Conservation (phyloP, 2,888 invertebrate species). For the Hypena proboscidalis region DNA sequence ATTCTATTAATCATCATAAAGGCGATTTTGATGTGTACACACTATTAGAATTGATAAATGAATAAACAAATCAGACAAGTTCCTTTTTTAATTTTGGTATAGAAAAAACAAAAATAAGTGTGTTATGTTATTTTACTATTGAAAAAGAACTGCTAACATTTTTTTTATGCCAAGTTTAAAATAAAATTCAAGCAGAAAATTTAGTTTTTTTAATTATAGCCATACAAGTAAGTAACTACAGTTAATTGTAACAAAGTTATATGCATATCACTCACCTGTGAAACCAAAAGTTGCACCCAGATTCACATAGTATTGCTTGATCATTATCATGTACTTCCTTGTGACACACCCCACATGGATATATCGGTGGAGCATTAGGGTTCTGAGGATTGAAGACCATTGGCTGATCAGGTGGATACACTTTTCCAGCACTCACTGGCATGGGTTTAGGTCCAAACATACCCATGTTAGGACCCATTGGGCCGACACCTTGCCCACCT, state of each 20-base stretch:
- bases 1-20: background rate
- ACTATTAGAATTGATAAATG: no score
- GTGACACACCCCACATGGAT: constrained; percentile 98
- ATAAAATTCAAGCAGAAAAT: no score
- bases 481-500: constrained; percentile 83
- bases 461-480: constrained; percentile 85
- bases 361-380: constrained; percentile 99
- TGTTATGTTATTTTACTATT: no score
- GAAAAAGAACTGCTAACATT: no score
- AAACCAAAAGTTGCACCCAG: constrained; percentile 99
- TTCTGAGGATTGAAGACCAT: constrained; percentile 99
- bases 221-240: no score
- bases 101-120: no score
- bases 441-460: constrained; percentile 94
- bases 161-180: no score
- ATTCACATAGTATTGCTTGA: constrained; percentile 98
- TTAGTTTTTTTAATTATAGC: no score
- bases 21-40: background rate
- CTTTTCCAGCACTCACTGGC: constrained; percentile 96
- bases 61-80: no score
- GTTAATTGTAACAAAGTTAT: no score
- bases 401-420: constrained; percentile 97
- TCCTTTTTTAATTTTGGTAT: no score
- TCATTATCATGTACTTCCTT: constrained; percentile 99
- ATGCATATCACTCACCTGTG: constrained; percentile 88